phyloP scores from a whole-genome alignment of 64 coral and sea anemone species.

The Pachyseris speciosa region DNA sequence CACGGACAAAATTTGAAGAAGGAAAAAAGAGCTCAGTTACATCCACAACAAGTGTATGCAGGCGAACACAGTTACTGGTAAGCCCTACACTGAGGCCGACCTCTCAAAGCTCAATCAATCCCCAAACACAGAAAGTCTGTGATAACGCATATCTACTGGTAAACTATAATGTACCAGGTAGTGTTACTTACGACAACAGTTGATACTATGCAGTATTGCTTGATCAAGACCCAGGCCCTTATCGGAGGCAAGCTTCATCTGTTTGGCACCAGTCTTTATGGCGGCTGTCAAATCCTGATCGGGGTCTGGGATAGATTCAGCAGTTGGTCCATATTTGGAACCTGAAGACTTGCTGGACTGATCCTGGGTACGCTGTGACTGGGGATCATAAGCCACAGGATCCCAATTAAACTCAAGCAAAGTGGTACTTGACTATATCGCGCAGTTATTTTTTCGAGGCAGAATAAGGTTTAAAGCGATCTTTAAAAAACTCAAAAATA shows the following conservation, averaged over 20 bases:
- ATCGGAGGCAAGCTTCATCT: conserved; percentile 65
- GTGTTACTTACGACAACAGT: conserved; percentile 77
- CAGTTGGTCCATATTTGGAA: conserved; percentile 41
- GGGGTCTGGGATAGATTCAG: conserved; percentile 62
- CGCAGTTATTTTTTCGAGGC: too few species aligned
- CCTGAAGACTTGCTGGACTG: conserved; percentile 66
- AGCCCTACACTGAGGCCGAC: too few species aligned
- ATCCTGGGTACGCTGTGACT: conserved; percentile 89
- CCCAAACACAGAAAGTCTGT: neutral
- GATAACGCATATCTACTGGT: neutral
- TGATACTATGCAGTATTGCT: conserved; percentile 92
- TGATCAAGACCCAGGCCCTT: conserved; percentile 93
- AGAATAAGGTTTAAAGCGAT: too few species aligned
- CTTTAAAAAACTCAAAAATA: too few species aligned
- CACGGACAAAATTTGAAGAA: too few species aligned
- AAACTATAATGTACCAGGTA: neutral
- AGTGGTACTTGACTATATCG: neutral
- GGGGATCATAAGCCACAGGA: neutral
- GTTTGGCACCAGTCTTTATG: conserved; percentile 60
- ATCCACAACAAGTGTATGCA: too few species aligned
- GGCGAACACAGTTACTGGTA: too few species aligned
- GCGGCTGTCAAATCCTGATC: conserved; percentile 55
- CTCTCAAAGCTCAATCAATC: too few species aligned
- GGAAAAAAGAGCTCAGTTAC: too few species aligned
- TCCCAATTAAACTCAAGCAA: too few species aligned